These are phyloP conservation scores for Tupaia tana DNA, from an alignment of 2,113 vertebrate genomes.

Conservation along the genomic window DNA sequence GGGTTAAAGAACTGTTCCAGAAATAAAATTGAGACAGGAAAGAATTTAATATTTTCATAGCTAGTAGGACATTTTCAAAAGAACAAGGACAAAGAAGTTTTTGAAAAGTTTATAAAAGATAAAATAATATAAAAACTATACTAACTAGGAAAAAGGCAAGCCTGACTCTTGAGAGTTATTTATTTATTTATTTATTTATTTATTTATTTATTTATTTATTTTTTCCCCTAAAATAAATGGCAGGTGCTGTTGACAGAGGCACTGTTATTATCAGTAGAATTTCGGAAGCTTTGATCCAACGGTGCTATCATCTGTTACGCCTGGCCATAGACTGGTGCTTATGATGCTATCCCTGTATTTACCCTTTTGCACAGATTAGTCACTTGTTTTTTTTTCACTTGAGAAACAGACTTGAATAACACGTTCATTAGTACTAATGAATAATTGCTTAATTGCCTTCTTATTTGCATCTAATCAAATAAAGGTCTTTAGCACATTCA, in stretches of 20 bases:
- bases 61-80: background rate
- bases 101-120: background rate
- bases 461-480: slow-evolving; percentile 68
- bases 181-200: too few species aligned
- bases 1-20: background rate
- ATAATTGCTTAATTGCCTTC: slow-evolving; percentile 74
- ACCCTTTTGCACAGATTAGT: background rate
- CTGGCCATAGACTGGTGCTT: background rate
- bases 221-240: background rate
- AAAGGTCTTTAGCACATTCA: slow-evolving; percentile 67
- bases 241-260: background rate
- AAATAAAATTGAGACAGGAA: background rate
- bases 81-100: background rate
- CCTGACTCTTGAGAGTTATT: background rate
- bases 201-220: too few species aligned
- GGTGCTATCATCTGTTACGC: rapidly evolving
- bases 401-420: slow-evolving; percentile 71
- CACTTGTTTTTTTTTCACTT: slow-evolving; percentile 59
- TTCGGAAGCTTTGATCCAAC: background rate
- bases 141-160: slow-evolving; percentile 5
- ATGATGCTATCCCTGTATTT: background rate
- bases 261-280: background rate
- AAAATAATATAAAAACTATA: background rate
- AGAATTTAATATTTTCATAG: background rate
- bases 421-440: slow-evolving; percentile 76